Percentiles rank a stretch among this genome's conserved stretches.
Evolutionary conservation across 2,888 invertebrate genomes (phyloP).

Genomic region (Eristalis tenax): DNA sequence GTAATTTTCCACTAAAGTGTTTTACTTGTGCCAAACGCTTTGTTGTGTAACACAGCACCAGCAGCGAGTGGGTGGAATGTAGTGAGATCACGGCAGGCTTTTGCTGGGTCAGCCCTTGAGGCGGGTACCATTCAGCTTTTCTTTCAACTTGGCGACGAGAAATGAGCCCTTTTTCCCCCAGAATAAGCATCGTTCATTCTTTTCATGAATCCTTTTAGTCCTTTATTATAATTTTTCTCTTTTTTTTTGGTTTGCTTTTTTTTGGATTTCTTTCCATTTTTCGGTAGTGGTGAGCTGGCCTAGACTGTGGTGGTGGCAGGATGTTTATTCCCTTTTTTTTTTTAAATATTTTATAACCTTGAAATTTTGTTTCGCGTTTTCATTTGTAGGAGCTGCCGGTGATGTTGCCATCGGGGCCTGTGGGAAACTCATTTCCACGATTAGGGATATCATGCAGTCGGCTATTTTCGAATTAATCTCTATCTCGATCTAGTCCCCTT

Average conservation of each 20-base stretch:
- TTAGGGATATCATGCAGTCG: too few relatives aligned
- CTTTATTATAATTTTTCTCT: slow-evolving; percentile 40
- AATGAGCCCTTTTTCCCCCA: slow-evolving; percentile 33
- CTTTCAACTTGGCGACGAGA: slow-evolving; percentile 50
- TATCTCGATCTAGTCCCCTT: too few relatives aligned
- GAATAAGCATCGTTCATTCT: slow-evolving; percentile 58
- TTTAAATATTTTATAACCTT: too few relatives aligned
- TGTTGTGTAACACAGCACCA: slow-evolving; percentile 54
- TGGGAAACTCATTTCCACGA: too few relatives aligned
- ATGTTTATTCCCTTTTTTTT: too few relatives aligned
- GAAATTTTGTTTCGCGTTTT: too few relatives aligned
- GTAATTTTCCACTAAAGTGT: slow-evolving; percentile 72
- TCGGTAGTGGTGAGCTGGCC: slow-evolving; percentile 38
- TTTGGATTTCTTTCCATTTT: slow-evolving; percentile 51
- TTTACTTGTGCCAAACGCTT: slow-evolving; percentile 68
- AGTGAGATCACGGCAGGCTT: slow-evolving; percentile 45
- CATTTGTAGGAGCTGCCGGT: too few relatives aligned
- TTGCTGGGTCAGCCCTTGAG: slow-evolving; percentile 62
- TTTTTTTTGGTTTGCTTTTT: neutral
- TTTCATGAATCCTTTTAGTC: slow-evolving; percentile 46
- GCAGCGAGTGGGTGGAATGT: slow-evolving; percentile 5
- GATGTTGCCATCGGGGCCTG: too few relatives aligned
- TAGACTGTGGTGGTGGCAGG: too few relatives aligned
- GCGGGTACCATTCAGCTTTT: slow-evolving; percentile 57
- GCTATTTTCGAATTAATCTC: too few relatives aligned